These are phyloP conservation scores for Cryptus viduatorius DNA, from an alignment of 2,888 invertebrate genomes.

Conservation along the genomic window DNA sequence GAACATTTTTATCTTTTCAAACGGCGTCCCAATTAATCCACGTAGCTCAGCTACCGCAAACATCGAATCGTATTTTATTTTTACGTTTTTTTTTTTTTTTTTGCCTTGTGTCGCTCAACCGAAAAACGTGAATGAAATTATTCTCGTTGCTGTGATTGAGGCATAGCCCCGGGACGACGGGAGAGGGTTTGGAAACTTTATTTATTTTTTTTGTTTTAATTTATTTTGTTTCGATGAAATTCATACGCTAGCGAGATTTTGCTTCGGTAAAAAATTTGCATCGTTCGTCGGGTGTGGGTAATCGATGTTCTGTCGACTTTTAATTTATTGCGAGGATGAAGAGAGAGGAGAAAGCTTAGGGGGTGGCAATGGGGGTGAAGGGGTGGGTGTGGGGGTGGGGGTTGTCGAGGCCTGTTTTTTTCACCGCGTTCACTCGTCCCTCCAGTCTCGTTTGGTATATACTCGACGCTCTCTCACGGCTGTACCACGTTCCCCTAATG, in stretches of 20 bases:
- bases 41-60: too few relatives aligned
- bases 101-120: neutral
- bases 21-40: too few relatives aligned
- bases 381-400: too few relatives aligned
- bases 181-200: too few relatives aligned
- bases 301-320: conserved; percentile 69
- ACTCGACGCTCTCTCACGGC: conserved; percentile 22
- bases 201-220: too few relatives aligned
- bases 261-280: conserved; percentile 64
- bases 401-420: conserved; percentile 58
- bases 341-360: conserved; percentile 12
- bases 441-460: conserved; percentile 13
- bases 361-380: too few relatives aligned
- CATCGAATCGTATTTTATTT: too few relatives aligned
- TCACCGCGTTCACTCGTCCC: neutral
- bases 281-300: conserved; percentile 67
- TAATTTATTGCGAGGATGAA: conserved; percentile 68
- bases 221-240: neutral
- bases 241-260: conserved; percentile 1
- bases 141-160: conserved; percentile 48
- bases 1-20: too few relatives aligned
- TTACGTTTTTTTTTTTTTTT: neutral
- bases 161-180: conserved; percentile 1
- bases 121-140: conserved; percentile 58
- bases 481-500: conserved; percentile 63